Evolutionary conservation across 2,113 vertebrate species (phyloP), one percentile per base, ranked within the genome.

Genomic region (Pao palembangensis): DNA sequence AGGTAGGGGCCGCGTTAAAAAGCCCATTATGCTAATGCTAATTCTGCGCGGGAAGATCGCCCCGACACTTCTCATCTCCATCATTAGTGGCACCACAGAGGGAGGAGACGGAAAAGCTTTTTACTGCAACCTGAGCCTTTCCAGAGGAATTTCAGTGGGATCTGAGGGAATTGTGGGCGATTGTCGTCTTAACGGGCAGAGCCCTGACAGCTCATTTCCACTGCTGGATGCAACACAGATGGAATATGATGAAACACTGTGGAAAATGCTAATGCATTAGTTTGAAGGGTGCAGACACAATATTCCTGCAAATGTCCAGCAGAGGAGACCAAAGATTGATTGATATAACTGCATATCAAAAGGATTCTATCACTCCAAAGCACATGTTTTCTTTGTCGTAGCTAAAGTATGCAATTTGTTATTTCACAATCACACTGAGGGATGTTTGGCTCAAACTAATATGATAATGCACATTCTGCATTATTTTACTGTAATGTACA

Each of bases 21-120:
- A 84, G 69, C 62, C 79, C 76, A 88, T 91, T 89, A 88, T 87
- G 87, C 79, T 84, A 86, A 87, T 85, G 75, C 51, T 82, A 80
- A 85, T 83, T 84, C 76, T 61, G 80, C 69, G 5, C 15, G 34
- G 76, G 69, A 60, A 61, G 59, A 75, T 70, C 44, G 16, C 67
- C 64, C 63, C 49, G 47, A 84, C 74, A 78, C 78, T 81, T 78
- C 74, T 83, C 72, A 68, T 74, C 59, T 70, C 73, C 64, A 69
- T 88, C 76, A 84, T 84, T 85, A 82, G 72, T 47, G 10, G 72
- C 64, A 19, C 73, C 58, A 52, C 46, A 5, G 20, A 38, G 54
- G 57, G 69, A 59, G 63, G 38, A 62, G 58, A 76, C 55, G 71
- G 59, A 75, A 71, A 74, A 72, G 75, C 77, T 75, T 59, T 84